Evolutionary conservation across 2,888 invertebrate species (phyloP), one percentile per base, ranked within the genome.

Genomic region (Acanthosepion esculentum): DNA sequence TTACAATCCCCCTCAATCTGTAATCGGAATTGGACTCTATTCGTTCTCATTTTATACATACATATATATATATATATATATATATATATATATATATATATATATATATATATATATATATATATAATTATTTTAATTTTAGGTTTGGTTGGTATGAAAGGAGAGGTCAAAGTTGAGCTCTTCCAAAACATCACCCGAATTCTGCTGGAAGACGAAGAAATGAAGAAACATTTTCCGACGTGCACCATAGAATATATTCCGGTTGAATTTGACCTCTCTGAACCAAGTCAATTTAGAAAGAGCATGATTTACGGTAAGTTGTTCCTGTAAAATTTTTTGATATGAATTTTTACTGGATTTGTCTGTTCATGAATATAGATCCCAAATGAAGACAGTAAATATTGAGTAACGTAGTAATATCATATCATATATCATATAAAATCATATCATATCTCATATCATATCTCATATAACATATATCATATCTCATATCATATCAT

Each of bases 71-170:
- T 23, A 55, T 55, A 55, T 23, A 55, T 55, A 5, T 59, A 59
- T 59, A 26, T 59, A 59, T 59, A 26, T 59, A 59, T 59, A 59
- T 59, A 26, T 59, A 59, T 59, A 59, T 59, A 59, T 59, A 59
- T 64, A 64, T 64, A 64, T 64, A 64, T 64, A 64, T 64, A 64
- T 64, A 64, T 64, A 64, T 64, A 64, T 64, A 64, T 64, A 64
- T 64, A 29, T 29, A 29, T 64, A 29, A 29, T 78, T n/a, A 4
- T 48, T 41, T 12, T 1, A n/a, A 15, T 50, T 92, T 41, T 95
- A 97, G 97, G 96, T 91, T 95, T 97, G 48, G 92, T 96, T 59
- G 96, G 96, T 0, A 95, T 95, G 48, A 96, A 96, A 29, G 96
- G 95, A 26, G 91, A 95, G 20, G 95, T 95, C 0, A 95, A 96